Base-by-base conservation (phyloP, 37 sponge, comb jelly and placozoan genomes). In the Petrosia ficiformis region DNA sequence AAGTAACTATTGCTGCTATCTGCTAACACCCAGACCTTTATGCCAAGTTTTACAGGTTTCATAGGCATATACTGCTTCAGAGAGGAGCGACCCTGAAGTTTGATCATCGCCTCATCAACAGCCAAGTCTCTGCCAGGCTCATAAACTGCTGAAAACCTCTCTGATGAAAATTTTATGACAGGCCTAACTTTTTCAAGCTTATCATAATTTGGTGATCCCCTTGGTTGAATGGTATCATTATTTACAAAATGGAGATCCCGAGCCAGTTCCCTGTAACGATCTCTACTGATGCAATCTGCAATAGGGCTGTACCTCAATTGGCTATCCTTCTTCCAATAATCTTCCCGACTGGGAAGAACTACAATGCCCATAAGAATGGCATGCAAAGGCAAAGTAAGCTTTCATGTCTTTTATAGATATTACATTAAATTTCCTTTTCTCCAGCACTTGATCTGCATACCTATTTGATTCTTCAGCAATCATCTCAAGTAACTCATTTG, bases 1-100 rank as follows among this genome's bases (percentile, higher is more conserved):
- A 78, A 52, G 28, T 78, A 78, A 25, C 79, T 59, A 33, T 52
- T 78, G 26, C 11, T 21, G 32, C 44, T 42, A 39, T 81, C 82
- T 35, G 67, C 82, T 8, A 73, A 67, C n/a, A 71, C 82, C 82
- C 82, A 80, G 32, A 69, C 70, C 79, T 78, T 78, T 68, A 69
- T 78, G 0, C 79, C 79, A 1, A 68, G 79, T 39, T 68, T 78
- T 3, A 65, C 56, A 0, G 79, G 79, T 58, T 78, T 78, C 57
- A 54, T 37, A 0, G 80, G 80, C 40, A 71, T 38, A 44, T 80
- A 80, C 42, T 80, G 80, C 34, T 80, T 80, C 8, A 80, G 72
- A 4, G 60, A 52, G 22, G 82, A 81, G 19, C 74, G 65, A 0
- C 76, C 76, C 35, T 81, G 71, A 42, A 73, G 73, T 14, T 77